phyloP scores from a whole-genome alignment of 2,113 vertebrate genomes.

The Aphyosemion australe region DNA sequence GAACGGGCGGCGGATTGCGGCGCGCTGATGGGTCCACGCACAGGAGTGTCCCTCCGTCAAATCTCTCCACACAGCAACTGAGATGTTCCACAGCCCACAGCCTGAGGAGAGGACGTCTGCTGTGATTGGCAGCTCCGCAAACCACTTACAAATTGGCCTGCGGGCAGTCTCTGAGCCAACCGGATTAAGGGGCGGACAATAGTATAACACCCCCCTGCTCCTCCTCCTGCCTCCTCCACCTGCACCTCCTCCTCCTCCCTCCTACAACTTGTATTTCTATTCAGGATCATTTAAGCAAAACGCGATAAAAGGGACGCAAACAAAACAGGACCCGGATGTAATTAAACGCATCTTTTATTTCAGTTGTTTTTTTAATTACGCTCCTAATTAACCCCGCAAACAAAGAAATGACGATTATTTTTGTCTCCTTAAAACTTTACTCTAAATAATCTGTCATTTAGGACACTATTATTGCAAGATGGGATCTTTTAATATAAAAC shows the following conservation, averaged over 20 bases:
- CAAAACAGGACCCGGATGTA: conserved; percentile 39
- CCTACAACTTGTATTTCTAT: conserved; percentile 61
- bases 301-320: conserved; percentile 35
- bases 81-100: conserved; percentile 72
- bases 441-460: too few species aligned
- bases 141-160: conserved; percentile 74
- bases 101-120: conserved; percentile 75
- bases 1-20: conserved; percentile 61
- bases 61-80: conserved; percentile 82
- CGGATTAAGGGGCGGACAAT: conserved; percentile 76
- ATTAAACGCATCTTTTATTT: conserved; percentile 37
- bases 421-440: too few species aligned
- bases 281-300: conserved; percentile 35
- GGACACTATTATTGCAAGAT: too few species aligned
- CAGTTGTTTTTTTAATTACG: conserved; percentile 12
- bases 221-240: neutral
- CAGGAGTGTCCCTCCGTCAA: conserved; percentile 77
- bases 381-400: conserved; percentile 1
- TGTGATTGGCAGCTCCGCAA: conserved; percentile 78
- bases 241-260: conserved; percentile 12
- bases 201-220: conserved; percentile 48
- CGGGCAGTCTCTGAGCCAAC: conserved; percentile 74
- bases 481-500: too few species aligned
- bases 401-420: neutral
- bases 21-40: conserved; percentile 69